These are phyloP conservation scores for Chaunax sp. DNA, from an alignment of 2,797 vertebrate species.

Conservation along the genomic window DNA sequence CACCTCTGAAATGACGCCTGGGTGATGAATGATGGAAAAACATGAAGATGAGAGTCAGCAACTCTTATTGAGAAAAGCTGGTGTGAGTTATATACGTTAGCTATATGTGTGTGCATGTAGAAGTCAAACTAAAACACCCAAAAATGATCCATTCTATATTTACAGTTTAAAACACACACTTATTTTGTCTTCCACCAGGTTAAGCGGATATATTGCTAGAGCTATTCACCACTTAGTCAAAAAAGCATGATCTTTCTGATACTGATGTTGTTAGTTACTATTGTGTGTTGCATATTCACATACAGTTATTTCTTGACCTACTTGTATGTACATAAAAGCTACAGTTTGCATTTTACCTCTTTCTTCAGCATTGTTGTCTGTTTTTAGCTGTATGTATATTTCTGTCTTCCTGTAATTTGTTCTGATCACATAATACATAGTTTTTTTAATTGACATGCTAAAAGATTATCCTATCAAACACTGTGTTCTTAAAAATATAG, in stretches of 20 bases:
- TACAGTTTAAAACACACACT: constrained; percentile 1
- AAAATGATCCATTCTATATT: not conserved
- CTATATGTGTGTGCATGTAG: not conserved
- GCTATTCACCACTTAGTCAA: no score
- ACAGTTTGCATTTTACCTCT: not conserved
- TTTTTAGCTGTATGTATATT: no score
- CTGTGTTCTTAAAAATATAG: not conserved
- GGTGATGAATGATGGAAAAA: constrained; percentile 41
- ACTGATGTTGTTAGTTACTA: no score
- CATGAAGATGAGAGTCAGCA: constrained; percentile 21
- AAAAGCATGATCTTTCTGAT: no score
- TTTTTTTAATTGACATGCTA: no score
- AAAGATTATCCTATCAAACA: not conserved
- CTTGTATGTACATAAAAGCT: no score
- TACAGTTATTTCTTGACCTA: no score
- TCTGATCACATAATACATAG: no score
- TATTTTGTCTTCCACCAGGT: no score
- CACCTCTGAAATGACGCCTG: constrained; percentile 38
- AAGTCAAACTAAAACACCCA: not conserved
- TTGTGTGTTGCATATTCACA: no score
- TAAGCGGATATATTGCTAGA: no score
- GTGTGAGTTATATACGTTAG: constrained; percentile 6
- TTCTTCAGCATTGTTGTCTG: not conserved
- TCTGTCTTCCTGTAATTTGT: not conserved
- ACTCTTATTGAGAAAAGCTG: constrained; percentile 5